These are phyloP conservation scores for Mechanitis messenoides DNA, from an alignment of 2,888 invertebrate genomes.

Conservation along the genomic window DNA sequence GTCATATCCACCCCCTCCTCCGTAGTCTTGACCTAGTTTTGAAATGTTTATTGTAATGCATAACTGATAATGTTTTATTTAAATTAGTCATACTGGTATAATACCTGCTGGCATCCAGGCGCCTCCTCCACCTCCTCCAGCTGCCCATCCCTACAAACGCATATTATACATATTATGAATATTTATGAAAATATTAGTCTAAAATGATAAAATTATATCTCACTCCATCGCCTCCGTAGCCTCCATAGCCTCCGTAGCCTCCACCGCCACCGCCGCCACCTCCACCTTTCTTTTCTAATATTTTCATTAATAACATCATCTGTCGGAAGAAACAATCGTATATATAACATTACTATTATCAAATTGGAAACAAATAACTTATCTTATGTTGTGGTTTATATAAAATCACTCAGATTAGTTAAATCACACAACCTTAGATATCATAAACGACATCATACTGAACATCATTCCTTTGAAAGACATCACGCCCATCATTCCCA, in stretches of 20 bases:
- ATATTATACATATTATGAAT: not conserved
- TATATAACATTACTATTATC: no score
- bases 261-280: slow-evolving; percentile 42
- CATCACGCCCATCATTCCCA: slow-evolving; percentile 78
- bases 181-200: not conserved
- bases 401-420: slow-evolving; percentile 36
- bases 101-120: slow-evolving; percentile 74
- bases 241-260: slow-evolving; percentile 15
- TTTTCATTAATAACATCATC: slow-evolving; percentile 68
- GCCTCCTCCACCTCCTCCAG: slow-evolving; percentile 63
- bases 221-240: slow-evolving; percentile 46
- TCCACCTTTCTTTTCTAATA: slow-evolving; percentile 62
- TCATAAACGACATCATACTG: slow-evolving; percentile 77
- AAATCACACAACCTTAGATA: slow-evolving; percentile 61
- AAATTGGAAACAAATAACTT: no score
- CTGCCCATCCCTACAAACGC: slow-evolving; percentile 61
- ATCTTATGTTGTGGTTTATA: not conserved
- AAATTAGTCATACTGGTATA: slow-evolving; percentile 44
- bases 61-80: slow-evolving; percentile 28
- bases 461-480: slow-evolving; percentile 79
- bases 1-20: slow-evolving; percentile 56
- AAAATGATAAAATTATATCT: slow-evolving; percentile 22
- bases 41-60: slow-evolving; percentile 31
- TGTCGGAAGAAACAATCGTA: slow-evolving; percentile 30
- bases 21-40: slow-evolving; percentile 60